Evolutionary conservation across 2,888 invertebrate genomes (phyloP).

Genomic region (Idaea dimidiata): DNA sequence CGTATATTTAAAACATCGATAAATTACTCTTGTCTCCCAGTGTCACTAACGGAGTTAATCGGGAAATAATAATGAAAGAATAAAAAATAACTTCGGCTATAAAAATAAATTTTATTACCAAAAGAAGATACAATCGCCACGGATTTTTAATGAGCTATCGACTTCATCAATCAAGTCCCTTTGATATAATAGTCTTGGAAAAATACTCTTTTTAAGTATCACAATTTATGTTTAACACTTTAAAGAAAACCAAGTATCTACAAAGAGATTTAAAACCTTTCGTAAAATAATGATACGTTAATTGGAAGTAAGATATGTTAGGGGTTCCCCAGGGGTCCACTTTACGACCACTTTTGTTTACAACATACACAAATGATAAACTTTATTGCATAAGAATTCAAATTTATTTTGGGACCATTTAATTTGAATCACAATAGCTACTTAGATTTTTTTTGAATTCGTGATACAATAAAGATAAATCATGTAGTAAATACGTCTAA

Average conservation of each 20-base stretch:
- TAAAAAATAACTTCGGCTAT: slow-evolving; percentile 16
- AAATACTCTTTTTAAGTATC: slow-evolving; percentile 4
- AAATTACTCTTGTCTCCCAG: slow-evolving; percentile 16
- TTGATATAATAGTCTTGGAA: slow-evolving; percentile 4
- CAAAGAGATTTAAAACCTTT: background rate
- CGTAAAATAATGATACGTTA: background rate
- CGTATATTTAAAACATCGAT: background rate
- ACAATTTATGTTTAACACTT: background rate
- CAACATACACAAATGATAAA: background rate
- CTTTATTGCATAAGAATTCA: background rate
- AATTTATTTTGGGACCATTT: background rate
- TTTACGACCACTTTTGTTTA: slow-evolving; percentile 1
- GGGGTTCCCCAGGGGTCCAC: background rate
- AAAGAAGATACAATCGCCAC: slow-evolving; percentile 9
- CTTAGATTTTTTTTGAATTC: slow-evolving; percentile 12
- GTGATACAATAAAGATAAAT: slow-evolving; percentile 26
- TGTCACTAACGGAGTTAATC: slow-evolving; percentile 20
- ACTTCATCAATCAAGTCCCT: slow-evolving; percentile 18
- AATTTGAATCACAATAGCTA: background rate
- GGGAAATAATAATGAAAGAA: slow-evolving; percentile 18
- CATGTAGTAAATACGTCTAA: slow-evolving; percentile 17
- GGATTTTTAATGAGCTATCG: slow-evolving; percentile 21
- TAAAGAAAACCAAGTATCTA: background rate
- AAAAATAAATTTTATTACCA: slow-evolving; percentile 17
- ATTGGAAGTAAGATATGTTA: background rate